Base-by-base conservation (phyloP, 1,140 invertebrate species). In the Heliconius himera region DNA sequence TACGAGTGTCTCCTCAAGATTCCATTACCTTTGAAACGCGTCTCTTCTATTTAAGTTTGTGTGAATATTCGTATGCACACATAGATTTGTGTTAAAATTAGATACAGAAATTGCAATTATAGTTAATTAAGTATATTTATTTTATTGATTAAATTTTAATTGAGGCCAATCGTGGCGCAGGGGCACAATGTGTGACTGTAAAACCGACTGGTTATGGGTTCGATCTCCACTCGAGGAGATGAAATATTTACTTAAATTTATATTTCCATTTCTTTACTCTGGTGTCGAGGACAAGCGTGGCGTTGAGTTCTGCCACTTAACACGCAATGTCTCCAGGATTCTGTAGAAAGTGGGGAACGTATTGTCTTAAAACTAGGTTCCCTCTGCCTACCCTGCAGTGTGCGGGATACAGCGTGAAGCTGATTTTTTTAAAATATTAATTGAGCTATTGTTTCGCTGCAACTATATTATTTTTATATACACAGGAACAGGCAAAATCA, bases 401-500 rank as follows among this genome's bases (percentile, higher is more conserved):
- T 26, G 26, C 26, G 26, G 26, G 26, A 26, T 26, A 26, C 26
- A 26, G 26, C 26, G 26, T 26, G 26, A 26, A 26, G 26, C 26
- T 26, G 26, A 26, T 26, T 26, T 26, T 26, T 26, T 18, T 49
- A 18, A 46, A 20, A 22, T 26, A 26, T 26, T 26, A 26, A 66
- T 26, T 60, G 11, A 66, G 3, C 1, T 66, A 4, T 26, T 66
- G 0, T 66, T 66, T 29, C 3, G 22, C 56, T 66, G 6, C 22
- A 66, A 26, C 8, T 26, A 66, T 16, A 70, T 11, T 77, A 66
- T 76, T 72, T 76, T 66, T 81, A 77, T 84, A 84, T 60, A 38
- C 22, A 18, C 81, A 97, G 97, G 95, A 46, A 95, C 96, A 20
- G 98, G 98, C 70, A 98, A 98, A 94, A 97, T 99, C 49, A 98